phyloP scores from a whole-genome alignment of 2,113 vertebrate species.

The Tragelaphus buxtoni region DNA sequence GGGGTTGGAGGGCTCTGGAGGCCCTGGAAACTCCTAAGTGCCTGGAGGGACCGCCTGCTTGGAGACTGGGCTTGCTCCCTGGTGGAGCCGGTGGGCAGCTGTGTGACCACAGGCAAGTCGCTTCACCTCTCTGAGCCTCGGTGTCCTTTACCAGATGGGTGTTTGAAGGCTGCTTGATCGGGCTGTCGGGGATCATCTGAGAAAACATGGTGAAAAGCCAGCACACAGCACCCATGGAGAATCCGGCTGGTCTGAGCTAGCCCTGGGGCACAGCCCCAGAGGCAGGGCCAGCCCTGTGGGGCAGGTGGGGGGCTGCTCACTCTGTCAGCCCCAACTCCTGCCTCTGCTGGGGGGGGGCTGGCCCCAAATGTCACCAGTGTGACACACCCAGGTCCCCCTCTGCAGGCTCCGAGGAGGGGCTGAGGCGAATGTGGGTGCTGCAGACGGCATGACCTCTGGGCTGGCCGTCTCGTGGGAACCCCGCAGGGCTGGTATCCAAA shows the following conservation, averaged over 20 bases:
- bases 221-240: accelerated
- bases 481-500: accelerated
- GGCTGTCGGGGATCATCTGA: neutral
- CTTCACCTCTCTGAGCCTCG: neutral
- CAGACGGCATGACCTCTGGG: accelerated
- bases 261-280: accelerated
- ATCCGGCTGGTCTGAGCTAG: neutral
- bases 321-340: accelerated
- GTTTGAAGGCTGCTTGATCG: accelerated
- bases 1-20: accelerated
- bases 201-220: accelerated
- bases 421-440: accelerated
- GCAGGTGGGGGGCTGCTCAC: accelerated
- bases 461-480: neutral
- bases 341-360: neutral
- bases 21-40: accelerated
- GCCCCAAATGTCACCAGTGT: neutral
- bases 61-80: neutral
- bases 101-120: neutral
- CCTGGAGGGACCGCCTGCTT: too few species aligned
- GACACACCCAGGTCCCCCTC: neutral
- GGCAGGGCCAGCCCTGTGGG: neutral
- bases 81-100: neutral
- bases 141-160: neutral
- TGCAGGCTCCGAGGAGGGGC: accelerated